A percentile compares a stretch with the other conserved stretches of the same genome.
Evolutionary conservation across 2,797 vertebrate genomes (phyloP).

Genomic region (Propithecus deckenii): DNA sequence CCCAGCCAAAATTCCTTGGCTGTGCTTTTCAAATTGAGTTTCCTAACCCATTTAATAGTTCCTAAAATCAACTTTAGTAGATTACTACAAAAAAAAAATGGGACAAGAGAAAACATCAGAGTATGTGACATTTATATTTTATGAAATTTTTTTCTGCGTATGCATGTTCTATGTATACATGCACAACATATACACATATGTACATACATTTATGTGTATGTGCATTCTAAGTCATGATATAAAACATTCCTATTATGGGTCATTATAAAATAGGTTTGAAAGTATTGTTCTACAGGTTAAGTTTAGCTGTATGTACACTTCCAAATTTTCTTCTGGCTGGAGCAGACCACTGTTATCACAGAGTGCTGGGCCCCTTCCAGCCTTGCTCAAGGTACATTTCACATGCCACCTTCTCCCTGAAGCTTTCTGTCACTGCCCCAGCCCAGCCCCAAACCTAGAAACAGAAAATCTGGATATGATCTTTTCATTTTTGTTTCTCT

Average conservation of each 20-base stretch:
- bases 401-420: neutral
- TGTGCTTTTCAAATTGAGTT: neutral
- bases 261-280: neutral
- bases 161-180: neutral
- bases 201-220: neutral
- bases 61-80: conserved; percentile 24
- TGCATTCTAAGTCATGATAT: neutral
- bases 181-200: neutral
- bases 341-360: neutral
- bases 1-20: neutral
- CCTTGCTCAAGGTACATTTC: neutral
- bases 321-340: neutral
- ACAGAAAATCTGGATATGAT: neutral
- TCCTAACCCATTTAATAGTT: neutral
- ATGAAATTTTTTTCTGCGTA: neutral
- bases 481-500: conserved; percentile 3
- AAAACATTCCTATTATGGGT: neutral
- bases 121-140: neutral
- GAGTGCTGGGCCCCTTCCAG: neutral
- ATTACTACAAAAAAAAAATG: neutral
- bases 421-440: neutral
- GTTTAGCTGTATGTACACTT: neutral
- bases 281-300: neutral
- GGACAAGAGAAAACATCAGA: neutral
- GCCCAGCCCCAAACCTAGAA: neutral